Evolutionary conservation across 1,140 invertebrate genomes (phyloP), one percentile per base, ranked within the genome.

Genomic region (Drosophila cardini): DNA sequence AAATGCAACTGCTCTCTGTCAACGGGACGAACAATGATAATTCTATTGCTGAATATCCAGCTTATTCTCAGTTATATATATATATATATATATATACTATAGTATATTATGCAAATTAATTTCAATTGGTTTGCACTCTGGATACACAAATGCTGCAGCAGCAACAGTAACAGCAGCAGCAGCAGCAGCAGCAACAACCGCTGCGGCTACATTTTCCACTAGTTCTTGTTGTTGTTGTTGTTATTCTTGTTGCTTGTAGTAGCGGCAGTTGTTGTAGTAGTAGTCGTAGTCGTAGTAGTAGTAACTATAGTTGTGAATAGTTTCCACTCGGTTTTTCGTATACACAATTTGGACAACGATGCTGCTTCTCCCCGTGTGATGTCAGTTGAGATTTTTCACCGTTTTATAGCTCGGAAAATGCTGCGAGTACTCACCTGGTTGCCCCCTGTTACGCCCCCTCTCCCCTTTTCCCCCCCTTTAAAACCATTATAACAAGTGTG

Each of bases 91-190:
- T n/a, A n/a, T n/a, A n/a, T n/a, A n/a, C n/a, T n/a, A n/a, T 26
- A 26, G 1, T 26, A 26, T 83, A 80, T 84, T 89, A 89, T 89
- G 84, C 84, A 89, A 89, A 89, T 89, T 89, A 89, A 89, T 84
- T 89, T 89, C 84, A 89, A 89, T 89, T 89, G 77, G 84, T 89
- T 89, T 89, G 84, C 84, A 89, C 84, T 89, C 84, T 89, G 84
- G 67, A 76, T 71, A 72, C 58, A 58, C 53, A 65, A 68, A 58
- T 55, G 45, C 75, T 63, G 68, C 70, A 68, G 74, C 75, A 67
- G 63, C 62, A 56, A 60, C 64, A 63, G 65, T 40, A 72, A 45
- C 50, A 70, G 40, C 55, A 69, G 11, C 76, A 67, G 40, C 55
- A 69, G 11, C 76, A 67, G 64, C 67, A 76, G 55, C 56, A 62